Evolutionary conservation across 1,140 invertebrate genomes (phyloP), one percentile per base, ranked within the genome.

Genomic region (Drosophila cardini): DNA sequence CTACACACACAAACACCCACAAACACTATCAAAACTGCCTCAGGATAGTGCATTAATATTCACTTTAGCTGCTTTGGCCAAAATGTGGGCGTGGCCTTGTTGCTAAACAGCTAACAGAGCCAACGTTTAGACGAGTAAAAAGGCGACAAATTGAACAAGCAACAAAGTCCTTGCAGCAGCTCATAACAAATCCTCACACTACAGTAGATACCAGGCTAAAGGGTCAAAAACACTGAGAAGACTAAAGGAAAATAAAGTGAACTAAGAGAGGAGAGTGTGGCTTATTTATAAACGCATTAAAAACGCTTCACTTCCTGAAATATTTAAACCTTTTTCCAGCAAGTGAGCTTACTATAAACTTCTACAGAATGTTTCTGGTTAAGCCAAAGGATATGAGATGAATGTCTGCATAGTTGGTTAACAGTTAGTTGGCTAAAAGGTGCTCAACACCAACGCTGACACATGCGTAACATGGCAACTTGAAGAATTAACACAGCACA

Each of bases 221-320:
- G 83, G 83, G 83, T 86, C 84, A 87, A 79, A 55, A 56, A 71
- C 73, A 78, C 78, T 67, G 72, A 85, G 80, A 63, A 68, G 55
- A 70, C 68, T 71, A 73, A 50, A 2, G 38, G 30, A 21, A n/a
- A n/a, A 13, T 13, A 40, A 6, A 6, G 21, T 10, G 16, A 43
- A 32, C 42, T 42, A 50, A 75, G 63, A 64, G 53, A 45, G 60
- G 53, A 65, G 30, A 56, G 53, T 46, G 32, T 45, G 52, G 46
- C 61, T 65, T 85, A 70, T 87, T 78, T 81, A 81, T 75, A 81
- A 85, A 81, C 74, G 72, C 75, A 86, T 85, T 86, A 86, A 80
- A 72, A 73, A 77, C 74, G 80, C 77, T 85, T 77, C 60, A 80
- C 77, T 74, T 68, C 48, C 38, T 26, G 32, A 68, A 61, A 68